Base-by-base conservation (phyloP, 1,140 invertebrate species). In the Andricus grossulariae region DNA sequence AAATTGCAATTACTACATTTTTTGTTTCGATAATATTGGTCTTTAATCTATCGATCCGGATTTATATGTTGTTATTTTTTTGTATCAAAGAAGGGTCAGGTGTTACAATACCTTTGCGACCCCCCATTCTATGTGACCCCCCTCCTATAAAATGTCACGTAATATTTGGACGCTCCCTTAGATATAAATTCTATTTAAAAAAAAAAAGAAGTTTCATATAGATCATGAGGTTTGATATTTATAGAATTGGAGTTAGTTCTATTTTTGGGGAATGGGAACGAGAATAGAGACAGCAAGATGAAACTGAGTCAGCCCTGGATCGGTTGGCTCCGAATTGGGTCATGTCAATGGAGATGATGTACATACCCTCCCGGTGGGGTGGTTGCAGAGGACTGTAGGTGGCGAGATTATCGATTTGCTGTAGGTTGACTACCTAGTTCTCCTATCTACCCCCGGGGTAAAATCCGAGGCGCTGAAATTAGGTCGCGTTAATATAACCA, bases 381-480 rank as follows among this genome's bases (percentile, higher is more conserved):
- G 60, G 60, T 66, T 66, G 60, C 60, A 66, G 60, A 66, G 60
- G 60, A 32, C n/a, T 66, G 60, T 66, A 77, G 71, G 45, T 45
- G 45, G 45, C 18, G 51, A 72, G 71, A 55, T 73, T 81, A 81
- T 81, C 76, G 82, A 83, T 83, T 83, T 50, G 70, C 32, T 66
- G 72, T 77, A 71, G 25, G 75, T 71, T 76, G 50, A 71, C 52
- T 66, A 66, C 70, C 32, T 75, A 39, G 77, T 54, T 72, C 19
- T 74, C 50, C 60, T 66, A 32, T 32, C 2, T 32, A 66, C 60
- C 60, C 60, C 60, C 72, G 72, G 76, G 66, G 80, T 72, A 73
- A 84, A 82, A 81, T 84, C 80, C 73, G 74, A 78, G 45, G 71
- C 72, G 21, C 50, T 75, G 74, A 77, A 84, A 82, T 79, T 82